These are phyloP conservation scores for Dryoscopus gambensis DNA, from an alignment of 2,113 vertebrate genomes.

Conservation along the genomic window DNA sequence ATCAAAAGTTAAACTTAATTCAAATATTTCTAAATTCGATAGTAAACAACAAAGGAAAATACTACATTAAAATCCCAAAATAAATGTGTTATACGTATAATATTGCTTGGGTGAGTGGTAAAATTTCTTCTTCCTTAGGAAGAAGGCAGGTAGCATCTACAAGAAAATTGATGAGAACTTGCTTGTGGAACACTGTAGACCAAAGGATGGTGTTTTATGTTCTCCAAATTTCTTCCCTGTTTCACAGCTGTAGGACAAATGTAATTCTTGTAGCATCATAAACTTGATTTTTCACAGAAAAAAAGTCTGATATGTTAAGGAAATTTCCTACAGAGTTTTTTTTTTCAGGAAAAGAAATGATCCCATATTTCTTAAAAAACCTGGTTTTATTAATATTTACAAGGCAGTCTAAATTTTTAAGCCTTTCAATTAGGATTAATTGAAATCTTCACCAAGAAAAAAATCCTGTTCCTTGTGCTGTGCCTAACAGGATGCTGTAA, in stretches of 20 bases:
- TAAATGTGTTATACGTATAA: background rate
- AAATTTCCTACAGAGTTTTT: background rate
- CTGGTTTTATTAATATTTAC: background rate
- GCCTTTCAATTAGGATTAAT: background rate
- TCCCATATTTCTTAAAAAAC: background rate
- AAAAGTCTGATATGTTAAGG: background rate
- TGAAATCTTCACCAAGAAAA: background rate
- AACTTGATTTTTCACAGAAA: slow-evolving; percentile 4
- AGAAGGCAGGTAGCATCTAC: background rate
- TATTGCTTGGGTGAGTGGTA: background rate
- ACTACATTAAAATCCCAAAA: background rate
- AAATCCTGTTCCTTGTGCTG: background rate
- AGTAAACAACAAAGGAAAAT: background rate
- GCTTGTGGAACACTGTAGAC: background rate
- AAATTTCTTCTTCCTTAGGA: background rate
- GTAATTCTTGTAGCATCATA: background rate
- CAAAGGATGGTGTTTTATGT: background rate
- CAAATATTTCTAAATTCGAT: background rate
- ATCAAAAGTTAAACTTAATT: background rate
- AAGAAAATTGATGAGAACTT: background rate
- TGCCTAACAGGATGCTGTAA: background rate
- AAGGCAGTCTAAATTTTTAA: background rate
- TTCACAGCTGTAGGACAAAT: background rate
- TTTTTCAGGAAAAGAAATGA: slow-evolving; percentile 7
- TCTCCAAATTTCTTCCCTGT: background rate